Base-by-base conservation (phyloP, 2,797 vertebrate genomes). In the Neosilurus mollespiculum region DNA sequence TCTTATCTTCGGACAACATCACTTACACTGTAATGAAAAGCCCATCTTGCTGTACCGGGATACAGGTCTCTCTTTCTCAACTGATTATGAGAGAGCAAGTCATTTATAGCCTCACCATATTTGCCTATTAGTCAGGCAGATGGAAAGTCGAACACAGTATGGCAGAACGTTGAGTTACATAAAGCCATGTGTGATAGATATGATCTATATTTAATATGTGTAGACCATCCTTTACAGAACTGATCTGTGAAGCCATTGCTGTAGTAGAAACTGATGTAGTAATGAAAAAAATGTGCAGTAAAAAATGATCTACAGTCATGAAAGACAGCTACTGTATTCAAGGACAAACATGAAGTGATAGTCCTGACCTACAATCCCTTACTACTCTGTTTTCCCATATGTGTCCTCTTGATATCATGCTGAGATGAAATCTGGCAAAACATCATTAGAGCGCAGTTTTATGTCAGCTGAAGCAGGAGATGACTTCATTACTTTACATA, bases 1-100 rank as follows among this genome's bases (percentile, higher is more conserved):
- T 34, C 75, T 43, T 16, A 58, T 66, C 22, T 59, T 56, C 64
- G 34, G 49, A 58, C 18, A n/a, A 71, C 62, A 59, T 58, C 61
- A 59, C 24, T 75, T 58, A 53, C 26, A 56, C 72, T 75, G 72
- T 75, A 77, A 75, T 67, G 30, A 62, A 30, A n/a, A 70, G 30
- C 59, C 58, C 9, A 77, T 37, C 6, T 34, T 72, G 65, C 65
- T 80, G 54, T 80, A 64, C 54, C 80, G 61, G 64, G 12, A n/a
- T 49, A 75, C 78, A 75, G 51, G 11, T 59, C 34, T 71, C 51
- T 49, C 22, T 12, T 43, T 4, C 62, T 84, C 59, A 61, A 84
- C 62, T 59, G 62, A 84, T 69, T 81, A 58, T 43, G 43, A 75
- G 6, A 69, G 18, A 81, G 24, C 24, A 37, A 18, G 9, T 75